Base-by-base conservation (phyloP, 1,140 invertebrate species). In the Apis laboriosa region DNA sequence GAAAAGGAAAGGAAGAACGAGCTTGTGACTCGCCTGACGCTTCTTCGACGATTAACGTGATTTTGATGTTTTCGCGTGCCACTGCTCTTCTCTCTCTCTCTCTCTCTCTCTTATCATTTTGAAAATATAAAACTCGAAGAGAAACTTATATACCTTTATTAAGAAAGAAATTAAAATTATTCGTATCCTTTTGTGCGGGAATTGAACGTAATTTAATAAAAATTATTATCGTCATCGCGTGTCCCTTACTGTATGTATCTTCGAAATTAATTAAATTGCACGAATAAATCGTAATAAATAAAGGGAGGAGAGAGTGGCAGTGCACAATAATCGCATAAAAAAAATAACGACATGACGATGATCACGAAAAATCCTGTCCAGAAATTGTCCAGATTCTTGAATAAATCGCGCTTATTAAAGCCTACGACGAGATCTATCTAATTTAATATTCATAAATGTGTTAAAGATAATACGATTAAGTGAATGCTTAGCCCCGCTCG, bases 381-480 rank as follows among this genome's bases (percentile, higher is more conserved):
- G 75, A 84, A 77, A 81, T 78, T 55, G 53, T 85, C 75, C n/a
- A n/a, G 61, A 84, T 70, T 72, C 63, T 87, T 51, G 34, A 43
- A 43, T 61, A 61, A 76, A 66, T 87, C 68, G 76, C 73, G 64
- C 83, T 88, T 88, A 1, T 34, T 7, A 43, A 85, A 76, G 56
- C 71, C 84, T 88, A 88, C 68, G 60, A 83, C 61, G 83, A 77
- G 66, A 83, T 73, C 75, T 73, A 83, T 80, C 77, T 72, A 73
- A 28, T 85, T 85, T 67, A 80, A 73, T 88, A 85, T 53, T 74
- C 77, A 70, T 88, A 83, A n/a, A n/a, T 43, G 83, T 43, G 84
- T 71, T 88, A 83, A 87, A 85, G 80, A 63, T 87, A 85, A 51
- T 88, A 83, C 51, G 72, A 85, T 88, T 85, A 88, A 49, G 85